These are phyloP conservation scores for Epirrhoe tristata DNA, from an alignment of 2,888 invertebrate species.

Conservation along the genomic window DNA sequence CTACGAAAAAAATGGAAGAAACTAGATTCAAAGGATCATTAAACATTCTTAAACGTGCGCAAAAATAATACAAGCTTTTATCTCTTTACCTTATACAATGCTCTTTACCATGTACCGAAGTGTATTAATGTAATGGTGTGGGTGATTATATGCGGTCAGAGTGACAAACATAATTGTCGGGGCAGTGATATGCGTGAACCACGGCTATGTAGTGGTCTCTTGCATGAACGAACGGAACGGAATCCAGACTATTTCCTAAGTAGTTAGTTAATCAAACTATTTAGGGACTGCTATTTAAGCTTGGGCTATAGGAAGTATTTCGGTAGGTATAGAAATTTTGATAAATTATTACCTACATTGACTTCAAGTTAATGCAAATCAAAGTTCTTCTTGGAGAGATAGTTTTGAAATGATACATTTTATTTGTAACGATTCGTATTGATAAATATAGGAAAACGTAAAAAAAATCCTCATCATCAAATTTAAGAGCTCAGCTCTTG, in stretches of 20 bases:
- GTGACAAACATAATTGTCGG: slow-evolving; percentile 58
- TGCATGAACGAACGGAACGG: slow-evolving; percentile 28
- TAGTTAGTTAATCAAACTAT: slow-evolving; percentile 38
- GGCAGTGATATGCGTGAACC: slow-evolving; percentile 50
- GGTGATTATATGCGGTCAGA: slow-evolving; percentile 53
- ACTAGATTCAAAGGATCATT: no score
- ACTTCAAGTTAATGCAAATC: not conserved
- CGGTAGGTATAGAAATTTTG: slow-evolving; percentile 12
- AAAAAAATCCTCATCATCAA: no score
- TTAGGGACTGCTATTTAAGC: slow-evolving; percentile 20
- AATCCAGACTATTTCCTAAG: slow-evolving; percentile 33
- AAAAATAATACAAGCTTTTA: no score
- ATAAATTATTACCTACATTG: not conserved
- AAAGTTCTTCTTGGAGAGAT: not conserved
- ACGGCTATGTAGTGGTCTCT: slow-evolving; percentile 56
- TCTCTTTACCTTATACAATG: no score
- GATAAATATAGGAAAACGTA: no score
- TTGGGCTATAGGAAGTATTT: slow-evolving; percentile 11
- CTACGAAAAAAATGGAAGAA: no score
- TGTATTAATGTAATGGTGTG: not conserved
- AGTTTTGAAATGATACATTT: no score
- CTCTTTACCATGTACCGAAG: no score
- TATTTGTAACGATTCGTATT: no score
- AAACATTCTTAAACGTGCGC: no score
- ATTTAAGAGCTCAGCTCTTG: no score